Evolutionary conservation across 2,113 vertebrate genomes (phyloP), one percentile per base, ranked within the genome.

Genomic region (Lethenteron camtschaticum): DNA sequence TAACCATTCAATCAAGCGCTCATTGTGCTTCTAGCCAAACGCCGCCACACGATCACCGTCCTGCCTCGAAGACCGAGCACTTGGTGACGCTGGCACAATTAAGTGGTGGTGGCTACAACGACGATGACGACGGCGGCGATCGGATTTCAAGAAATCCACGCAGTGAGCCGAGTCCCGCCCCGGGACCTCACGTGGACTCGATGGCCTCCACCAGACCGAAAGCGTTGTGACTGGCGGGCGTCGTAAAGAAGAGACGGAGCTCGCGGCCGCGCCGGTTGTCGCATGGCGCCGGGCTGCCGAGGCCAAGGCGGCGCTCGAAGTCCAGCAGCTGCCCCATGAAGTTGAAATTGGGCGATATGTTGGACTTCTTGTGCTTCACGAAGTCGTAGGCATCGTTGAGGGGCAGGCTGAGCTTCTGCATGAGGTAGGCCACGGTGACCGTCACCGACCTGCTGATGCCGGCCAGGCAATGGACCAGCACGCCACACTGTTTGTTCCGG

Each of bases 261-360:
- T 89, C 89, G 72, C 79, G 74, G 6, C 71, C 73, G 1, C 81
- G 72, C 9, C 77, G 72, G 66, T 81, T 76, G 10, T 84, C 82
- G 70, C 78, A 82, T 56, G 63, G 63, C 41, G 41, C 41, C n/a
- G 79, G 82, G 70, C 81, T 82, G 76, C 77, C 79, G 63, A 82
- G 79, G 70, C 81, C 81, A 74, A 89, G 80, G 7, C 81, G 85
- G 68, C 80, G 80, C 77, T 89, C 87, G 58, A 87, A 89, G 79
- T 88, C 87, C 75, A 88, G 77, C 71, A 89, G 81, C 78, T 89
- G 87, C 56, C 87, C 86, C 87, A 89, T 85, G 78, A 89, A 89
- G 81, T 86, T 89, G 77, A 89, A 89, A 76, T 89, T 89, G 12
- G 87, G 87, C 0, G 87, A 89, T 79, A 88, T 86, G 79, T 87